Conservation (phyloP, 1,140 invertebrate genomes). For the Choristoneura fumiferana region DNA sequence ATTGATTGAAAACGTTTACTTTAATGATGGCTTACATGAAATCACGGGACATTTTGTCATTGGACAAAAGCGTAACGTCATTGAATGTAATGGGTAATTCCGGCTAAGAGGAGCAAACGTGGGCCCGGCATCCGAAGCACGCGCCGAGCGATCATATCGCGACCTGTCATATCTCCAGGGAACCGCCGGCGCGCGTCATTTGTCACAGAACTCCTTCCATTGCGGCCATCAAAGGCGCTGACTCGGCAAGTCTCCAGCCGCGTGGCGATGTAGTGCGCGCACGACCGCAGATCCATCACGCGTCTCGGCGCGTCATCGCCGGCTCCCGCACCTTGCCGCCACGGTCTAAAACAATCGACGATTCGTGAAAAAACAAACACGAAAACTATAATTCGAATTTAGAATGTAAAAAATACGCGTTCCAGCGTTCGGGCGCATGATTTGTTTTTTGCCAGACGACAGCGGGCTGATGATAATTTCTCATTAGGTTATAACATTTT, state of each 20-base stretch:
- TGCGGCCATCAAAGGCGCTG: slow-evolving; percentile 39
- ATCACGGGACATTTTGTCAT: slow-evolving; percentile 52
- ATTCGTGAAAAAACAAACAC: slow-evolving; percentile 56
- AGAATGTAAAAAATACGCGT: slow-evolving; percentile 61
- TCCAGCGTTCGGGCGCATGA: slow-evolving; percentile 37
- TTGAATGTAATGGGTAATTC: slow-evolving; percentile 72
- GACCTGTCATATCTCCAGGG: slow-evolving; percentile 50
- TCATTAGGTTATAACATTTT: slow-evolving; percentile 77
- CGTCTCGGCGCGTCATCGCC: slow-evolving; percentile 52
- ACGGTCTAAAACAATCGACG: slow-evolving; percentile 65
- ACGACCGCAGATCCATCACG: slow-evolving; percentile 23
- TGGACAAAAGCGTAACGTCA: slow-evolving; percentile 63
- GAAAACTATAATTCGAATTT: slow-evolving; percentile 66
- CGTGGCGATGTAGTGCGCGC: slow-evolving; percentile 40
- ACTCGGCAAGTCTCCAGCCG: slow-evolving; percentile 31
- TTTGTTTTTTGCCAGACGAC: slow-evolving; percentile 58
- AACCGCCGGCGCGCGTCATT: slow-evolving; percentile 37
- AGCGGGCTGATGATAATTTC: slow-evolving; percentile 73
- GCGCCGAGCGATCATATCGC: slow-evolving; percentile 70
- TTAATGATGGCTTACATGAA: slow-evolving; percentile 66
- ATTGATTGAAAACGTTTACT: slow-evolving; percentile 65
- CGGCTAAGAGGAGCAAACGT: slow-evolving; percentile 41
- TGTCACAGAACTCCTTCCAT: slow-evolving; percentile 37
- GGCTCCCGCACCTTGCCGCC: slow-evolving; percentile 50
- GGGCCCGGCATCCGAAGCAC: slow-evolving; percentile 63